Conservation (phyloP, 53 echinoderm and acorn worm species). For the Antedon mediterranea region DNA sequence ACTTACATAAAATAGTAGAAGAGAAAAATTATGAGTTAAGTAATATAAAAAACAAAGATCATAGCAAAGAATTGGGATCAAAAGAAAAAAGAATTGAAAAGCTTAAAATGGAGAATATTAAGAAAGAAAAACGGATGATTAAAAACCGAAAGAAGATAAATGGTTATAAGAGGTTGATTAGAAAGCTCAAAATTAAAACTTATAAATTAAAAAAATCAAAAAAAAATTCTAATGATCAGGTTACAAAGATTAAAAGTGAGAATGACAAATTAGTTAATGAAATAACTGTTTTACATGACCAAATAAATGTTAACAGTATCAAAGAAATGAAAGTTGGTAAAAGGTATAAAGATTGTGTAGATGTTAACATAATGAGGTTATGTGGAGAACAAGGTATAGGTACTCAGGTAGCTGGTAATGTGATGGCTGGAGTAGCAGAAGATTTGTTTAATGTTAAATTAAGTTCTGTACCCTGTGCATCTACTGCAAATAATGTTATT, state of each 20-base stretch:
- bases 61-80: too few species aligned
- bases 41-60: too few species aligned
- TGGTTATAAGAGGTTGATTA: not conserved
- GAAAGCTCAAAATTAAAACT: too few species aligned
- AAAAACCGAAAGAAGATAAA: not conserved
- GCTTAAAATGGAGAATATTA: not conserved
- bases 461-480: not conserved
- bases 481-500: not conserved
- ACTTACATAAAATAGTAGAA: too few species aligned
- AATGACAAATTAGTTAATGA: not conserved
- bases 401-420: not conserved
- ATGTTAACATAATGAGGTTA: not conserved
- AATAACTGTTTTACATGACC: not conserved
- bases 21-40: too few species aligned
- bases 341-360: not conserved
- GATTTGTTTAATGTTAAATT: not conserved
- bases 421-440: not conserved
- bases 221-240: not conserved
- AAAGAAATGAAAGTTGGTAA: not conserved
- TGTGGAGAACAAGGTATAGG: not conserved
- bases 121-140: not conserved
- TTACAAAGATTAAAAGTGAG: not conserved
- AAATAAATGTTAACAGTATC: not conserved
- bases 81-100: too few species aligned
- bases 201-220: too few species aligned